Base-by-base conservation (phyloP, 2,888 invertebrate genomes). In the Hanleya hanleyi region DNA sequence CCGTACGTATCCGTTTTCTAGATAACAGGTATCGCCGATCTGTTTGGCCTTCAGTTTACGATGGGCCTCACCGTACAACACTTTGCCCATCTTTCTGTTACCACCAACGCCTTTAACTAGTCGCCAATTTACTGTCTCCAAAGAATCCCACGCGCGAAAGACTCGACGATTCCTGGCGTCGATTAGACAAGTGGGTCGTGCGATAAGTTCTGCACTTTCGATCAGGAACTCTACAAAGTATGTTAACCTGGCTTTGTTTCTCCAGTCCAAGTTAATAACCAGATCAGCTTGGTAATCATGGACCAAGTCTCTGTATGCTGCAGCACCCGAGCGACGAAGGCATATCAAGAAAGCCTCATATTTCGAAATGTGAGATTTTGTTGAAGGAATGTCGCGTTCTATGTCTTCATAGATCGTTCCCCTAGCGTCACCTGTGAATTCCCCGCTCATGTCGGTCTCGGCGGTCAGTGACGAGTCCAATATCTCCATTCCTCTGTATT, bases 1-100 rank as follows among this genome's bases (percentile, higher is more conserved):
- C 1, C 77, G 74, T 7, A 82, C 83, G 51, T 81, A 81, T 37
- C 79, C 70, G 51, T 83, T 83, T 69, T 82, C 83, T 18, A 83
- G 51, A 47, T 74, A 76, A 47, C 84, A 84, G 1, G 18, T 70
- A 2, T 75, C 76, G 1, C 75, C 76, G 0, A 66, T 67, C n/a
- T 72, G 69, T 0, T 69, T 73, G 5, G 77, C 41, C 29, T 71
- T 69, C 6, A 80, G 69, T 51, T 80, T 77, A 22, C 68, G 70
- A 1, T 77, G 75, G 7, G 67, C 32, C 9, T 80, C 69, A 9
- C 80, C 79, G 38, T 80, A 84, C 26, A 51, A 57, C 9, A 79
- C 77, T 69, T 72, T 78, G 4, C 82, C 84, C 32, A 69, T 69
- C 50, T 83, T 81, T 15, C 51, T 66, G 72, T 82, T 83, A 26